phyloP scores from a whole-genome alignment of 1,140 invertebrate genomes.

The Lasioglossum albipes region DNA sequence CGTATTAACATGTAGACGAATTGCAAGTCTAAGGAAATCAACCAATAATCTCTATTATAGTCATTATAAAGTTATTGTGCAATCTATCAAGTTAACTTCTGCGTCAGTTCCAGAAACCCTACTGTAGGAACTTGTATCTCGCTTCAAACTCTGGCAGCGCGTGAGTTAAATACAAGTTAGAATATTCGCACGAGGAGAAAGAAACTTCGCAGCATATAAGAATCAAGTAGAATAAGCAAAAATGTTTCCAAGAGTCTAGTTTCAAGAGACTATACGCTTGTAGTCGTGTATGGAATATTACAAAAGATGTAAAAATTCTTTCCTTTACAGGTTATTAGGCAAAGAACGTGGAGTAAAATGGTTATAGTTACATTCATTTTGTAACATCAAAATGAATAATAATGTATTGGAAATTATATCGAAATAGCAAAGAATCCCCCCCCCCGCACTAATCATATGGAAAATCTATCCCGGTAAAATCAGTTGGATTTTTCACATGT shows the following conservation, averaged over 20 bases:
- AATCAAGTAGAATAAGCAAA: neutral
- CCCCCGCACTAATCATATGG: too few relatives aligned
- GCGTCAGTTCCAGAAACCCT: neutral
- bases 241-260: neutral
- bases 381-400: too few relatives aligned
- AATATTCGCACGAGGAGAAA: neutral
- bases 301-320: too few relatives aligned
- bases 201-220: neutral
- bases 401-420: too few relatives aligned
- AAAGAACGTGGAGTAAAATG: too few relatives aligned
- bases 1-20: neutral
- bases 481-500: too few relatives aligned
- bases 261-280: too few relatives aligned
- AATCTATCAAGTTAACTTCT: conserved; percentile 1
- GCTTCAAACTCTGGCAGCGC: neutral
- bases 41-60: conserved; percentile 1
- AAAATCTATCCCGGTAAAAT: too few relatives aligned
- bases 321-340: too few relatives aligned
- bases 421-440: too few relatives aligned
- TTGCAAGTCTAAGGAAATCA: neutral
- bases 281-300: too few relatives aligned
- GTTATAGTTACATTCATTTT: too few relatives aligned
- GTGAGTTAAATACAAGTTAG: conserved; percentile 6
- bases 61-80: conserved; percentile 4
- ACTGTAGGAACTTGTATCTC: neutral